Base-by-base conservation (phyloP, 2,113 vertebrate species). In the Uropsilus gracilis region DNA sequence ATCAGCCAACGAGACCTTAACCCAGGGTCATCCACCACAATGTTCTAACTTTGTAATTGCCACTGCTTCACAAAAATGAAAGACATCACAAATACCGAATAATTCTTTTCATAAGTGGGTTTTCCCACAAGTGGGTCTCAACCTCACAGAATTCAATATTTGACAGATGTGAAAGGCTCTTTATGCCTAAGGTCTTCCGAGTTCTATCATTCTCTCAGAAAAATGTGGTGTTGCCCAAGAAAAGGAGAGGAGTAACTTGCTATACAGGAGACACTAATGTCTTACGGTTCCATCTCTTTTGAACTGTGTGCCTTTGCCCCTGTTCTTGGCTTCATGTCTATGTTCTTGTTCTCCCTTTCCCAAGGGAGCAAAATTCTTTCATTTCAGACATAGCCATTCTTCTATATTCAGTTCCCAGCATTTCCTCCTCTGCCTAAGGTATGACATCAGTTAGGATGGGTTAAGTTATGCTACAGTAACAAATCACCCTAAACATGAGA, bases 81-180 rank as follows among this genome's bases (percentile, higher is more conserved):
- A 87, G 28, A 0, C 44, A 76, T 72, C 14, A 32, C 32, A 77
- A 82, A 69, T 42, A 50, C 30, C n/a, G 34, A 34, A 78, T 64
- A 83, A 77, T 71, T 50, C 32, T 73, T 92, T 93, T 87, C 39
- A 77, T 69, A 64, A 92, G 42, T 22, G 50, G 71, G 37, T 22
- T 26, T 63, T 92, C 92, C 83, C 37, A 86, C 61, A 63, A 92
- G 44, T 24, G 53, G 72, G n/a, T 18, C n/a, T 64, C 42, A 71
- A 69, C 55, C 44, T 63, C 68, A 55, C 18, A 90, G 24, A 76
- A 84, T 55, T 71, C 7, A 86, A n/a, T 39, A 34, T 48, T 82
- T 86, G 63, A 32, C n/a, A 76, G 64, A 37, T 42, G 8, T 55
- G 28, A 90, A 90, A 86, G 20, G 72, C 24, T 68, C 81, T 78